A percentile compares a stretch with the other conserved stretches of the same genome.
These are phyloP conservation scores for Nesospiza acunhae DNA, from an alignment of 2,113 vertebrate genomes.

Conservation along the genomic window DNA sequence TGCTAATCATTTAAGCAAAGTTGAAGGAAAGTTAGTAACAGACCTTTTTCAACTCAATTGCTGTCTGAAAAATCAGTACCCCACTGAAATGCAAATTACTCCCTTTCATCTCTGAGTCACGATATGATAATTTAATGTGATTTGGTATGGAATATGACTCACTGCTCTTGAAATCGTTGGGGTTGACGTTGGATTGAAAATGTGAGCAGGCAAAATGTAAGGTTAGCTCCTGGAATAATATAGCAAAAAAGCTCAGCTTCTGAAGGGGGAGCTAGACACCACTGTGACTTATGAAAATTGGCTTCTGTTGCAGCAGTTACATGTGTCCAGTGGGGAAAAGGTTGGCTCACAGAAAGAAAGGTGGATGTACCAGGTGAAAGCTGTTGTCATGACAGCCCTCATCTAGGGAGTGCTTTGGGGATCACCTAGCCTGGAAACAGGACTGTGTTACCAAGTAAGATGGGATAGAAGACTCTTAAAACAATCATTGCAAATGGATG, in stretches of 20 bases:
- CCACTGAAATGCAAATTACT: neutral
- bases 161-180: neutral
- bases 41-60: neutral
- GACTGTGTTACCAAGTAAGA: neutral
- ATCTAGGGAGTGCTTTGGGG: neutral
- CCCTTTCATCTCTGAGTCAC: conserved; percentile 42
- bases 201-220: neutral
- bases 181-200: neutral
- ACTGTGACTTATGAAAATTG: neutral
- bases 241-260: neutral
- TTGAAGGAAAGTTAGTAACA: neutral
- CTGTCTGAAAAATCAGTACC: conserved; percentile 27
- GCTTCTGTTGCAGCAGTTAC: neutral
- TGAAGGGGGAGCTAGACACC: neutral
- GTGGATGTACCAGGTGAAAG: neutral
- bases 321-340: neutral
- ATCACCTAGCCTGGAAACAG: neutral
- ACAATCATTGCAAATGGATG: neutral
- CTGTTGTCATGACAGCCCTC: neutral
- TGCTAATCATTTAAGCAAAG: neutral
- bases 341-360: neutral
- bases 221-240: neutral
- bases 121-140: neutral
- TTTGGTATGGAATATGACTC: conserved; percentile 36
- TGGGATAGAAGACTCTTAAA: neutral